phyloP scores from a whole-genome alignment of 1,140 invertebrate species.

The Meteorus sp. region DNA sequence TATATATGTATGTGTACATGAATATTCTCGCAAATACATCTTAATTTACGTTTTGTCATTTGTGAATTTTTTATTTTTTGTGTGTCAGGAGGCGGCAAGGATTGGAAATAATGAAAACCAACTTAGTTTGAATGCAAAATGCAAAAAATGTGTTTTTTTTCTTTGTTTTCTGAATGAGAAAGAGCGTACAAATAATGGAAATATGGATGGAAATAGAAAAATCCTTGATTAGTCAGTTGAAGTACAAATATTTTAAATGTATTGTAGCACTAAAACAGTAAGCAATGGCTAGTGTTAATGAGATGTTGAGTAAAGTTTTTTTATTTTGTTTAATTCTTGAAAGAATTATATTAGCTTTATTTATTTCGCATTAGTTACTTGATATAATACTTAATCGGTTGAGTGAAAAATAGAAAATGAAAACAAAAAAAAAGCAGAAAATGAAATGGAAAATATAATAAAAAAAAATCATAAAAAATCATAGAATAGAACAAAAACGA shows the following conservation, averaged over 20 bases:
- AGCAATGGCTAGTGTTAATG: slow-evolving; percentile 40
- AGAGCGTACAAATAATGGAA: slow-evolving; percentile 31
- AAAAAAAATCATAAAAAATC: slow-evolving; percentile 25
- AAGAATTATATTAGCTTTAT: slow-evolving; percentile 16
- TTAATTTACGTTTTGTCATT: slow-evolving; percentile 1
- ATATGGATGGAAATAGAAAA: slow-evolving; percentile 18
- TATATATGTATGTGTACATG: too few relatives aligned
- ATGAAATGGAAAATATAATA: background rate
- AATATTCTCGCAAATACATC: background rate
- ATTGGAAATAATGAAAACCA: too few relatives aligned
- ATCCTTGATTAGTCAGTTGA: slow-evolving; percentile 58
- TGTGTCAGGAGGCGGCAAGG: too few relatives aligned
- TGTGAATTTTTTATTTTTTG: background rate
- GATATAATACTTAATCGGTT: slow-evolving; percentile 44
- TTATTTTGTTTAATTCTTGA: slow-evolving; percentile 51
- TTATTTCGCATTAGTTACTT: slow-evolving; percentile 30
- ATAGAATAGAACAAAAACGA: too few relatives aligned
- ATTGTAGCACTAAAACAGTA: slow-evolving; percentile 51
- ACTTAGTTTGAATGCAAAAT: too few relatives aligned
- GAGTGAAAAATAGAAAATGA: slow-evolving; percentile 21
- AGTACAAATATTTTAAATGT: slow-evolving; percentile 60
- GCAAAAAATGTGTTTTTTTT: background rate
- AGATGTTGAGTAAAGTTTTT: slow-evolving; percentile 29
- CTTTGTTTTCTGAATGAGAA: background rate
- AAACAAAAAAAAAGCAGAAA: background rate